phyloP scores from a whole-genome alignment of 2,113 vertebrate genomes.

The Amphiprion percula region DNA sequence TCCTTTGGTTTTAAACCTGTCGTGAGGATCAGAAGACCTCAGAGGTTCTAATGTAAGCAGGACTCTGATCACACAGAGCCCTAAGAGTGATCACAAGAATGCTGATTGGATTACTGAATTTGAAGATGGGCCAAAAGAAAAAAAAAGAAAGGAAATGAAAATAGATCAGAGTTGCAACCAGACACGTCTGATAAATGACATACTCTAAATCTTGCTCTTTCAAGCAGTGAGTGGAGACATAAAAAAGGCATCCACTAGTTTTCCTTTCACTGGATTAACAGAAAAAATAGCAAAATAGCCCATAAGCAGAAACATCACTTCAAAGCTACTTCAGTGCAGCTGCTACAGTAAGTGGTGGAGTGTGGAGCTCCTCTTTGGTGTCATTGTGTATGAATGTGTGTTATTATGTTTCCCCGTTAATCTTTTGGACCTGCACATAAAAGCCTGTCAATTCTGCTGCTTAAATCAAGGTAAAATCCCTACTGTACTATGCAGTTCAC shows the following conservation, averaged over 20 bases:
- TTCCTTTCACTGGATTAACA: constrained; percentile 18
- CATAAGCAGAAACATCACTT: constrained; percentile 48
- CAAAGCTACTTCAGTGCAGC: constrained; percentile 52
- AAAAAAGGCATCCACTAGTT: constrained; percentile 15
- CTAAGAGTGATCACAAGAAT: neutral
- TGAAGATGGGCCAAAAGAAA: constrained; percentile 4
- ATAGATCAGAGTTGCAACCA: constrained; percentile 14
- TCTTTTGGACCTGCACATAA: neutral
- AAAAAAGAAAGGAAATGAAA: constrained; percentile 7
- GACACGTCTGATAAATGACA: constrained; percentile 15
- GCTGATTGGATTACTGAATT: neutral
- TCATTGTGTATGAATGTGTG: constrained; percentile 34
- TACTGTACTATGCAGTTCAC: neutral
- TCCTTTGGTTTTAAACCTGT: neutral
- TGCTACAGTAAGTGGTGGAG: constrained; percentile 32
- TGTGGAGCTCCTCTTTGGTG: constrained; percentile 34
- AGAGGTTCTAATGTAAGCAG: neutral
- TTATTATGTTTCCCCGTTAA: constrained; percentile 28
- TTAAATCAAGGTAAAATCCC: neutral
- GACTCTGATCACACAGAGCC: constrained; percentile 3
- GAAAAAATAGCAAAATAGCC: constrained; percentile 45
- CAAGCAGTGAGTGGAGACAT: constrained; percentile 14
- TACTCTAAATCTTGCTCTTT: constrained; percentile 19
- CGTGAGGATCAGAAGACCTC: neutral
- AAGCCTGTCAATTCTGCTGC: neutral